Base-by-base conservation (phyloP, 2,888 invertebrate genomes). In the Eupithecia insigniata region DNA sequence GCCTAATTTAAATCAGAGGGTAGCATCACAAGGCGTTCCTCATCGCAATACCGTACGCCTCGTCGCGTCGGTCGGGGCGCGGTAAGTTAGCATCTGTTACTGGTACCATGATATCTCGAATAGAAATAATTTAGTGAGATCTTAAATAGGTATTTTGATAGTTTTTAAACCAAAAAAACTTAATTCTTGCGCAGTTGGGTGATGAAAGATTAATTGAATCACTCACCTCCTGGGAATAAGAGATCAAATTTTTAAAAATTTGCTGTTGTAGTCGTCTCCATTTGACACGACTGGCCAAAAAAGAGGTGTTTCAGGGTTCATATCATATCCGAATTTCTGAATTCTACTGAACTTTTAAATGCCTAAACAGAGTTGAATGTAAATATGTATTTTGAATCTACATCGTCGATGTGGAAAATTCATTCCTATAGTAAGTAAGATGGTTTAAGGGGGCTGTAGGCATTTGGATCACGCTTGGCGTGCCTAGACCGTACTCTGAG, bases 401-500 rank as follows among this genome's bases (percentile, higher is more conserved):
- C 18, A 46, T n/a, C 1, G 2, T 6, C 46, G n/a, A n/a, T n/a
- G n/a, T n/a, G n/a, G n/a, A n/a, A n/a, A n/a, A n/a, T n/a, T n/a
- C n/a, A n/a, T 65, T 58, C 61, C 61, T 14, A 34, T 66, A 66
- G 73, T 74, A 71, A 66, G 73, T 74, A 71, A 32, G 34, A 30
- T 60, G 65, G 10, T 51, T 26, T 26, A 14, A 51, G 65, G 34
- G n/a, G 34, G 12, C 32, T 46, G 30, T 12, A 78, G 84, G 83
- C 83, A 86, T 79, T 84, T 78, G 76, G 74, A 86, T 87, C 76
- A 79, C 79, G 75, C 78, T 78, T 80, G 80, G 81, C 81, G 87
- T 85, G 82, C 76, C 81, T 79, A 78, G 76, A 81, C 83, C 82
- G 80, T 82, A 87, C 86, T 78, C 78, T 82, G 78, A 77, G 80